Evolutionary conservation across 2,113 vertebrate species (phyloP).

Genomic region (Psettodes erumei): DNA sequence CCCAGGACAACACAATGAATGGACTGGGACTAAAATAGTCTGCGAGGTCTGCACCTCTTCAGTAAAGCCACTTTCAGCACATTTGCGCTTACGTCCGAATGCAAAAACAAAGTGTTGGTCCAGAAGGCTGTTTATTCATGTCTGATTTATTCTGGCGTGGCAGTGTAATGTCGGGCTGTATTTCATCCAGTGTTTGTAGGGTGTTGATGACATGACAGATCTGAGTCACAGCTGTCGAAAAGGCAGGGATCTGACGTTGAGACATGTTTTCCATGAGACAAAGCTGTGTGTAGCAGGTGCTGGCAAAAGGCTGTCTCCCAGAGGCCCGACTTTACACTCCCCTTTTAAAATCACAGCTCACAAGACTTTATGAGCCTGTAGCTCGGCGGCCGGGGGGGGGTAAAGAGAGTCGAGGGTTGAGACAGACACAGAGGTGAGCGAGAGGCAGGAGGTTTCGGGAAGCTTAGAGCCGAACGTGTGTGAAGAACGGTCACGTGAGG

Average conservation of each 20-base stretch:
- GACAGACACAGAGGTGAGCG: slow-evolving; percentile 5
- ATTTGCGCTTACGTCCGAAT: too few species aligned
- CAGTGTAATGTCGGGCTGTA: too few species aligned
- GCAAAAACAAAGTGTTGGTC: too few species aligned
- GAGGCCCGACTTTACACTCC: neutral
- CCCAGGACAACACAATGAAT: too few species aligned
- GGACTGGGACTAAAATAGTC: too few species aligned
- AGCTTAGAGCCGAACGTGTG: neutral
- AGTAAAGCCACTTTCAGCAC: too few species aligned
- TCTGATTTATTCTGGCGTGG: too few species aligned
- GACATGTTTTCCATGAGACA: neutral
- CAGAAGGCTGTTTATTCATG: too few species aligned
- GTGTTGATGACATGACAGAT: neutral
- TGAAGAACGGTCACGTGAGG: slow-evolving; percentile 1
- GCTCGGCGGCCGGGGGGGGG: neutral
- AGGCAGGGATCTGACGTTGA: neutral
- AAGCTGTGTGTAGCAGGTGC: neutral
- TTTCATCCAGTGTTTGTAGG: neutral
- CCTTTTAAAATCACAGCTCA: neutral
- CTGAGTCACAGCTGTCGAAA: neutral
- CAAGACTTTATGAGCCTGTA: neutral
- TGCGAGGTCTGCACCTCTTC: too few species aligned
- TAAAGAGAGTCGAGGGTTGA: slow-evolving; percentile 17
- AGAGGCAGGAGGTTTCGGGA: slow-evolving; percentile 4
- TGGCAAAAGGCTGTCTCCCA: neutral